A percentile compares a stretch with the other conserved stretches of the same genome.
Evolutionary conservation across 2,888 invertebrate species (phyloP).

Genomic region (Margaritifera margaritifera): DNA sequence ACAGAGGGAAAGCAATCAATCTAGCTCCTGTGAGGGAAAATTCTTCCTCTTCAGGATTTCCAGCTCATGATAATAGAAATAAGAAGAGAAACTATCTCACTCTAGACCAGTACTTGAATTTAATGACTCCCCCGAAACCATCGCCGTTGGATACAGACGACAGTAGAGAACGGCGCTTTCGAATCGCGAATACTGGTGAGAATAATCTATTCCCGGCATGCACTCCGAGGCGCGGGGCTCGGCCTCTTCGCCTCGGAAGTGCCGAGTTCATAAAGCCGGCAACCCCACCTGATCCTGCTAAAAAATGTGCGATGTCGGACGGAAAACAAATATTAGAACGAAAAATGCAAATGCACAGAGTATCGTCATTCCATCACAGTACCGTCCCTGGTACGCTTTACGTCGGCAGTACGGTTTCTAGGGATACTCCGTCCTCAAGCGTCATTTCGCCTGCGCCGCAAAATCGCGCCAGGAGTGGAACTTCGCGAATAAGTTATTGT

Average conservation of each 20-base stretch:
- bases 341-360: slow-evolving; percentile 3
- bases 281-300: slow-evolving; percentile 7
- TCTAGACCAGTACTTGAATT: slow-evolving; percentile 33
- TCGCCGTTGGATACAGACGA: slow-evolving; percentile 23
- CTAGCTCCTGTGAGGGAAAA: slow-evolving; percentile 35
- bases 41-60: slow-evolving; percentile 19
- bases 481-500: too few relatives aligned
- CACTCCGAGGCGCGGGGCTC: slow-evolving; percentile 21
- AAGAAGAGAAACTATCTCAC: slow-evolving; percentile 19
- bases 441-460: too few relatives aligned
- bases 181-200: slow-evolving; percentile 7
- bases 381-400: slow-evolving; percentile 26
- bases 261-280: slow-evolving; percentile 39
- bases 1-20: slow-evolving; percentile 34
- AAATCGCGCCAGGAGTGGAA: too few relatives aligned
- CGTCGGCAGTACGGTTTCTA: slow-evolving; percentile 26
- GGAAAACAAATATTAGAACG: slow-evolving; percentile 7
- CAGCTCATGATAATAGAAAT: slow-evolving; percentile 20
- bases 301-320: slow-evolving; percentile 12
- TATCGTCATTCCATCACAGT: slow-evolving; percentile 8
- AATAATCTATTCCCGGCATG: slow-evolving; percentile 21
- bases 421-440: too few relatives aligned
- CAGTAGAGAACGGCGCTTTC: slow-evolving; percentile 12
- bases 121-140: slow-evolving; percentile 29
- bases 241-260: slow-evolving; percentile 30